Percentiles rank a stretch among this genome's conserved stretches.
phyloP scores from a whole-genome alignment of 2,797 vertebrate species.

The Gymnothorax reevesii region DNA sequence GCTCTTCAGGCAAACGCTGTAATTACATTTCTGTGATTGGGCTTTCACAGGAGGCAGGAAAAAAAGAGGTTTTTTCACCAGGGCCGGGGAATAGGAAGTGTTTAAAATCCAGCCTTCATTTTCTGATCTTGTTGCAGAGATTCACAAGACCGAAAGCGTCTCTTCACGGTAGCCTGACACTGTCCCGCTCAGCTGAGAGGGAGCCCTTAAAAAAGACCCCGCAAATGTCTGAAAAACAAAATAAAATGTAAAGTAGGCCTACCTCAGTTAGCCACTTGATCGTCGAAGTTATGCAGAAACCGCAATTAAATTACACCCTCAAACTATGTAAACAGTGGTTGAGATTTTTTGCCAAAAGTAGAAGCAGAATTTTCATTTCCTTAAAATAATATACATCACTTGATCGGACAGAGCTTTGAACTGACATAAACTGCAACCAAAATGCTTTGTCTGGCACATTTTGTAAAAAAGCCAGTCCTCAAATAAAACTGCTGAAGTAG shows the following conservation, averaged over 20 bases:
- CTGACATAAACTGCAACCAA: not conserved
- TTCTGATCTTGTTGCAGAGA: slow-evolving; percentile 54
- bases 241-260: not conserved
- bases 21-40: slow-evolving; percentile 74
- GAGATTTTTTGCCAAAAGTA: not conserved
- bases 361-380: not conserved
- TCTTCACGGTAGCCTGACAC: slow-evolving; percentile 26
- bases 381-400: not conserved
- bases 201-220: not conserved
- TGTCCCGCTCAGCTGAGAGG: slow-evolving; percentile 27
- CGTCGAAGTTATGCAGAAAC: not conserved
- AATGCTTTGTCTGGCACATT: not conserved
- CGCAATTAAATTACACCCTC: not conserved
- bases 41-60: slow-evolving; percentile 48
- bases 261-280: not conserved
- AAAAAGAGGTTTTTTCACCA: slow-evolving; percentile 63
- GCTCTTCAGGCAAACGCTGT: slow-evolving; percentile 63
- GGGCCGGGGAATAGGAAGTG: slow-evolving; percentile 55
- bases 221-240: not conserved
- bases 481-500: slow-evolving; percentile 5
- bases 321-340: not conserved
- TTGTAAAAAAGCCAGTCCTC: not conserved
- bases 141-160: slow-evolving; percentile 60
- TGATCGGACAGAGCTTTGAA: not conserved
- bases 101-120: slow-evolving; percentile 57